phyloP scores from a whole-genome alignment of 2,888 invertebrate genomes.

The Seladonia tumulorum region DNA sequence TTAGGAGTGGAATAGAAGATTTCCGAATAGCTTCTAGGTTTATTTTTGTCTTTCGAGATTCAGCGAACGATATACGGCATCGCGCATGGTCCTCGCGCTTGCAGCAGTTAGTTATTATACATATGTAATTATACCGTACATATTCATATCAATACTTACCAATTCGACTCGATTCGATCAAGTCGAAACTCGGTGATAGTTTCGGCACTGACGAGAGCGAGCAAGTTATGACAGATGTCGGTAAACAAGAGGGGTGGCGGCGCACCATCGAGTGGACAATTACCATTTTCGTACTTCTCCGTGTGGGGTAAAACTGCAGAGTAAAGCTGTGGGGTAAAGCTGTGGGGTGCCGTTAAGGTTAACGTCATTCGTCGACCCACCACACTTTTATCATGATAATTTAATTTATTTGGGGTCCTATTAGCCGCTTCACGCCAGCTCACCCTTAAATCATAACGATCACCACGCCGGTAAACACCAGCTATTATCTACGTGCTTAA shows the following conservation, averaged over 20 bases:
- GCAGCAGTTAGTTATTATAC: no score
- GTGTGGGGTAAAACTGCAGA: conserved; percentile 47
- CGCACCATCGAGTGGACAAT: conserved; percentile 82
- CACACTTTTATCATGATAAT: conserved; percentile 82
- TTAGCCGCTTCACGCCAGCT: conserved; percentile 80
- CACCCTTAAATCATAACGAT: conserved; percentile 80
- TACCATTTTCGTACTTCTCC: conserved; percentile 76
- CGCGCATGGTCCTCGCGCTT: neutral
- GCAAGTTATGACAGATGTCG: conserved; percentile 83
- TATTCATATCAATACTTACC: neutral
- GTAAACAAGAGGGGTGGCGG: conserved; percentile 81
- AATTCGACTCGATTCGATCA: neutral
- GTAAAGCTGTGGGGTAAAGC: conserved; percentile 41
- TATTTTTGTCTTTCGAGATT: neutral
- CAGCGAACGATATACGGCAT: neutral
- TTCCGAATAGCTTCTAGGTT: neutral
- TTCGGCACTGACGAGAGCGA: conserved; percentile 42
- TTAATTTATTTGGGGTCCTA: conserved; percentile 82
- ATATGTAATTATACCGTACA: neutral
- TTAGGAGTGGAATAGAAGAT: neutral
- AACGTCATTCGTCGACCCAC: conserved; percentile 60
- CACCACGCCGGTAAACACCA: conserved; percentile 81
- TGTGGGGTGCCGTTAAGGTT: conserved; percentile 58
- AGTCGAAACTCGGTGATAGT: conserved; percentile 16
- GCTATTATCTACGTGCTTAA: conserved; percentile 80